These are phyloP conservation scores for Caenorhabditis plicata DNA, from an alignment of 2,888 invertebrate genomes.

Conservation along the genomic window DNA sequence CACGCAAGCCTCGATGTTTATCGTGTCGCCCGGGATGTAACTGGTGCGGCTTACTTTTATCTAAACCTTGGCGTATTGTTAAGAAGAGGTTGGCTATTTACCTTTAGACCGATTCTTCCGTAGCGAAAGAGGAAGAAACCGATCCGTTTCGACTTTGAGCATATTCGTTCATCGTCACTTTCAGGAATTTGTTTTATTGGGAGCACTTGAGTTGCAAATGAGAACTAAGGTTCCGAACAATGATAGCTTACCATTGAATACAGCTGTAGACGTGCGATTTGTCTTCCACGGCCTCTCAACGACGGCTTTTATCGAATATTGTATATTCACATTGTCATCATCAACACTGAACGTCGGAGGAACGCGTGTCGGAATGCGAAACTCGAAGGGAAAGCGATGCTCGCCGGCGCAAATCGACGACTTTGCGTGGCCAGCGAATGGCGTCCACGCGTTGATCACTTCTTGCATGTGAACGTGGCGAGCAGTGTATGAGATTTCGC, in stretches of 20 bases:
- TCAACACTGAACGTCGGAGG: conserved; percentile 33
- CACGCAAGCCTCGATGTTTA: conserved; percentile 27
- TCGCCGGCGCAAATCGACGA: conserved; percentile 26
- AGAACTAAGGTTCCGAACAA: too few species aligned
- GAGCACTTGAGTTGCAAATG: too few species aligned
- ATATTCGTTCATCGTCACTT: conserved; percentile 15
- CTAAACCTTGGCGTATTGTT: conserved; percentile 13
- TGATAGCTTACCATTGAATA: conserved; percentile 3
- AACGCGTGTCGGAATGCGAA: conserved; percentile 13
- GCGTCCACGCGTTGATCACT: conserved; percentile 26
- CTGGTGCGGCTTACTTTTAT: too few species aligned
- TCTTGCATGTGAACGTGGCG: conserved; percentile 11
- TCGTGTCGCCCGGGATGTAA: conserved; percentile 38
- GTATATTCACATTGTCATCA: conserved; percentile 26
- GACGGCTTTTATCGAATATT: conserved; percentile 24
- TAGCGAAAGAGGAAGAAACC: conserved; percentile 29
- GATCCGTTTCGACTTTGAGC: conserved; percentile 26
- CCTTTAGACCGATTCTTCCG: conserved; percentile 24
- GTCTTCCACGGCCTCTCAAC: conserved; percentile 35
- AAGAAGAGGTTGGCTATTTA: not conserved
- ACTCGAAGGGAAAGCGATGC: conserved; percentile 28
- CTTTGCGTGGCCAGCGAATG: conserved; percentile 31
- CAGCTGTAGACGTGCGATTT: conserved; percentile 19
- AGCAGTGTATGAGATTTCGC: conserved; percentile 28
- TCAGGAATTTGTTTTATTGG: too few species aligned